Evolutionary conservation across 2,888 invertebrate genomes (phyloP).

Genomic region (Acanthopleura granulata): DNA sequence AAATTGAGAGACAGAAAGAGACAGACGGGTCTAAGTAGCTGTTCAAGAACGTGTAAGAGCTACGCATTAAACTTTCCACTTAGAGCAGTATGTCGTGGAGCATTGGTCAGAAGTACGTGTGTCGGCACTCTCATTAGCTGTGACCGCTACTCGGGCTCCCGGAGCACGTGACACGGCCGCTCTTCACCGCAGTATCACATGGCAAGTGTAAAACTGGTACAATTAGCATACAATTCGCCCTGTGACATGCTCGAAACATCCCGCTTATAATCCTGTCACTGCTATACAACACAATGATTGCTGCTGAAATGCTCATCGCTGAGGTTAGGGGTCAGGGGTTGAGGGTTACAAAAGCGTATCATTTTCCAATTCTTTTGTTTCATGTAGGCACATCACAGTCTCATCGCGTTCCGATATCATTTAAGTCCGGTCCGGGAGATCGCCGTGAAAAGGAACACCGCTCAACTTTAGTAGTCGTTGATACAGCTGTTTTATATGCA

Average conservation of each 20-base stretch:
- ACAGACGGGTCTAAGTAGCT: background rate
- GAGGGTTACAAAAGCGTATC: slow-evolving; percentile 5
- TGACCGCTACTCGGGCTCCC: background rate
- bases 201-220: background rate
- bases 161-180: background rate
- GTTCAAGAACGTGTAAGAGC: background rate
- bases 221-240: slow-evolving; percentile 1
- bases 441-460: background rate
- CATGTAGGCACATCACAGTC: slow-evolving; percentile 6
- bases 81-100: background rate
- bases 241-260: background rate
- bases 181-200: background rate
- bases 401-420: background rate
- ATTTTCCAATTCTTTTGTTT: slow-evolving; percentile 12
- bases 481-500: background rate
- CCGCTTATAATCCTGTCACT: background rate
- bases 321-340: background rate
- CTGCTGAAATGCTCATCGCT: background rate
- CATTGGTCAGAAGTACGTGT: slow-evolving; percentile 1
- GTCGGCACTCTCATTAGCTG: slow-evolving; percentile 8
- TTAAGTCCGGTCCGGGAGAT: background rate
- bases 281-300: background rate
- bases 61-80: slow-evolving; percentile 15
- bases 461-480: background rate
- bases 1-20: background rate